Evolutionary conservation across 2,113 vertebrate species (phyloP).

Genomic region (Phrynosoma blainvillii): DNA sequence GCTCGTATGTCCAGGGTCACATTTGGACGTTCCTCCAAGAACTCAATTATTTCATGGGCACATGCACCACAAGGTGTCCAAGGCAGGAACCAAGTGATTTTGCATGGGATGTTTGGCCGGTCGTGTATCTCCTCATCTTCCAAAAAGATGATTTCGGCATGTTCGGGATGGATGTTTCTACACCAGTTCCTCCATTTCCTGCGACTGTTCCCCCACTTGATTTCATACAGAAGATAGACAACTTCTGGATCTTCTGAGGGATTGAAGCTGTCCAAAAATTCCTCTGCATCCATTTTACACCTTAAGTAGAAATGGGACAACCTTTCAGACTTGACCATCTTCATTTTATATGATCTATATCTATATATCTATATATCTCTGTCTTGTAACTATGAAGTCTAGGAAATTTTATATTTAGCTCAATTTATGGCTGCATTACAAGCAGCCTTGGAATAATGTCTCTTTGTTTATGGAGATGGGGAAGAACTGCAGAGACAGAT

Average conservation of each 20-base stretch:
- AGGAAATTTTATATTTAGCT: too few species aligned
- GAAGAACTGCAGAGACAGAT: too few species aligned
- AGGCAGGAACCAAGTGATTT: not conserved
- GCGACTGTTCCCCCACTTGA: constrained; percentile 45
- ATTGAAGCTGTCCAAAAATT: constrained; percentile 52
- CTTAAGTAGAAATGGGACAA: constrained; percentile 38
- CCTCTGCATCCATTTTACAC: constrained; percentile 59
- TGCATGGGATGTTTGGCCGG: not conserved
- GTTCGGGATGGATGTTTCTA: not conserved
- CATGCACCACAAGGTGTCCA: not conserved
- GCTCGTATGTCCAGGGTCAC: not conserved
- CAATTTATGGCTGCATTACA: too few species aligned
- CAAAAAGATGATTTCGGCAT: not conserved
- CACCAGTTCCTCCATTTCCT: not conserved
- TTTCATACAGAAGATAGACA: constrained; percentile 67
- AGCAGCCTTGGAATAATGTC: too few species aligned
- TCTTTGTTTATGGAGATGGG: too few species aligned
- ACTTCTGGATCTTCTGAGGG: constrained; percentile 11
- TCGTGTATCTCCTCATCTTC: not conserved
- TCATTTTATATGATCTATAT: not conserved
- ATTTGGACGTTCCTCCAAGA: not conserved
- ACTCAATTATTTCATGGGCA: not conserved
- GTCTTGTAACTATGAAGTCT: too few species aligned
- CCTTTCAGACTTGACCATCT: not conserved
- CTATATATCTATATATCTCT: too few species aligned